Conservation (phyloP, 2,797 vertebrate genomes). For the Ctenochaetus hawaiiensis region DNA sequence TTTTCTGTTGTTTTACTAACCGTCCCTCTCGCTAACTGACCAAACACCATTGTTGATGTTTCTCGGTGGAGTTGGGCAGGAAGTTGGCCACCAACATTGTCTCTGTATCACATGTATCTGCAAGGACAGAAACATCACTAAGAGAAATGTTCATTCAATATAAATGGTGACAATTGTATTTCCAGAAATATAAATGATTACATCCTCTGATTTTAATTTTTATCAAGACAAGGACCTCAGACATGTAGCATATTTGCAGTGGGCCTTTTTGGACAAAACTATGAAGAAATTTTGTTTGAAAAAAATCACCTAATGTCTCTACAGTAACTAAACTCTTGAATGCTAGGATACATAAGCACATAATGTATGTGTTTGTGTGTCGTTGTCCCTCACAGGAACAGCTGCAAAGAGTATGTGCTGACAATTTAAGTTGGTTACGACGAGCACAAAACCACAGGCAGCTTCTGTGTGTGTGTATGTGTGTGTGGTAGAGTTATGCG, state of each 20-base stretch:
- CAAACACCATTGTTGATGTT: slow-evolving; percentile 58
- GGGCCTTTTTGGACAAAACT: not conserved
- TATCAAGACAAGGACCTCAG: not conserved
- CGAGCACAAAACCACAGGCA: slow-evolving; percentile 2
- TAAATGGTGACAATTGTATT: not conserved
- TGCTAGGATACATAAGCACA: not conserved
- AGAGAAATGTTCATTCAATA: not conserved
- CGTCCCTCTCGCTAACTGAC: slow-evolving; percentile 56
- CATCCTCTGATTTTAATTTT: not conserved
- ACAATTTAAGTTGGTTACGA: slow-evolving; percentile 9
- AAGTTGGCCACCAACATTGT: slow-evolving; percentile 57
- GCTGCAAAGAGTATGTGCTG: slow-evolving; percentile 44
- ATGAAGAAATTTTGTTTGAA: not conserved
- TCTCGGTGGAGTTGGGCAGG: slow-evolving; percentile 1
- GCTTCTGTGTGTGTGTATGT: slow-evolving; percentile 4
- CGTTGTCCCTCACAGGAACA: slow-evolving; percentile 42
- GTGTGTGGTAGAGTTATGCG: not conserved
- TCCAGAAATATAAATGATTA: not conserved
- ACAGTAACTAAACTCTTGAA: too few species aligned
- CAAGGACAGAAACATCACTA: not conserved
- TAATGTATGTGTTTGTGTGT: slow-evolving; percentile 8
- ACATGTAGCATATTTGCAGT: not conserved
- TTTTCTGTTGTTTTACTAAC: slow-evolving; percentile 64
- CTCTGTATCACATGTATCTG: not conserved
- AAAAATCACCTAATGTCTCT: not conserved